A percentile compares a stretch with the other conserved stretches of the same genome.
Conservation (phyloP, 1,140 invertebrate species). For the Drosophila pseudoobscura region DNA sequence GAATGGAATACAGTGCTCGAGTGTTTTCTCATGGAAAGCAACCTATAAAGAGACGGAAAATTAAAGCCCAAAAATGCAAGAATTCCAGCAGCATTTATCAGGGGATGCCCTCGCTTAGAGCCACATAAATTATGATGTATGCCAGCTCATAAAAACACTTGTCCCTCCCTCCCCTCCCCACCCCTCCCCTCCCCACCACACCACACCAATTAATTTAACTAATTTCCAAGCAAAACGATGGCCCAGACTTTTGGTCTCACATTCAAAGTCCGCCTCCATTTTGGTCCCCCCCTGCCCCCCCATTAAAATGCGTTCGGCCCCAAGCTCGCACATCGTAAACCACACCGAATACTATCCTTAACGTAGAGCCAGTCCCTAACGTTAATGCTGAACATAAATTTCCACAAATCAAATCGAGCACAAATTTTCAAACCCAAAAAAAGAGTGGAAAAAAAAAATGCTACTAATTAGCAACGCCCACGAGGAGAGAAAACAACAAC, state of each 20-base stretch:
- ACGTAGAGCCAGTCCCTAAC: conserved; percentile 14
- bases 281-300: conserved; percentile 6
- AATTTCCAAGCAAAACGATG: conserved; percentile 23
- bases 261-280: conserved; percentile 25
- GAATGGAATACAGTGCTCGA: no score
- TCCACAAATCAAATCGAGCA: conserved; percentile 78
- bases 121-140: neutral
- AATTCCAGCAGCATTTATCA: no score
- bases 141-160: conserved; percentile 36
- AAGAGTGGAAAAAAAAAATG: conserved; percentile 5
- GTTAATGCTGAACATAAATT: conserved; percentile 70
- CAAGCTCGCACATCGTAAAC: conserved; percentile 75
- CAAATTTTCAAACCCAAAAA: conserved; percentile 59
- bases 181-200: no score
- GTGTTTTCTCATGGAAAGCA: no score
- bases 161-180: no score
- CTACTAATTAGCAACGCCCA: conserved; percentile 78
- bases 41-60: no score
- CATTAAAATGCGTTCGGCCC: conserved; percentile 75
- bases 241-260: conserved; percentile 17
- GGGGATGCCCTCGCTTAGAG: no score
- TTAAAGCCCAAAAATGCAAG: no score
- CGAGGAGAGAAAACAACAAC: conserved; percentile 19
- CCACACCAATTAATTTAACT: conserved; percentile 40
- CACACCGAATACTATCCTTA: conserved; percentile 4